Percentiles rank a stretch among this genome's conserved stretches.
Evolutionary conservation across 2,797 vertebrate genomes (phyloP).

Genomic region (Pyrocephalus nanus): DNA sequence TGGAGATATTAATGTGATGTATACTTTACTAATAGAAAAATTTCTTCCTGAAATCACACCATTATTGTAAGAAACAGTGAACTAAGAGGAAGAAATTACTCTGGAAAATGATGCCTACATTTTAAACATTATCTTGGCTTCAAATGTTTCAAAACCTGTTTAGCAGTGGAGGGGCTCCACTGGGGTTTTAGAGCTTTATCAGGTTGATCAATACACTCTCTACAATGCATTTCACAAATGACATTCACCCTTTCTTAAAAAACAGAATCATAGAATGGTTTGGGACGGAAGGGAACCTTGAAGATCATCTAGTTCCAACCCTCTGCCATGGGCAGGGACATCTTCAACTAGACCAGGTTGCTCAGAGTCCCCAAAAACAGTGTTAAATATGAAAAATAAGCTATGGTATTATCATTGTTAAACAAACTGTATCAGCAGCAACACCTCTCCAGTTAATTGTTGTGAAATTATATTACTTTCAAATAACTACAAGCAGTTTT

Average conservation of each 20-base stretch:
- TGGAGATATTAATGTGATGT: neutral
- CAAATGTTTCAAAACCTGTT: neutral
- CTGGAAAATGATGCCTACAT: neutral
- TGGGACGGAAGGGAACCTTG: neutral
- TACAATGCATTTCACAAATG: neutral
- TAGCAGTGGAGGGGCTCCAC: neutral
- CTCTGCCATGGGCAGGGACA: neutral
- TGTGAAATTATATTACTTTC: neutral
- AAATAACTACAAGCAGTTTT: neutral
- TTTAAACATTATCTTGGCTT: neutral
- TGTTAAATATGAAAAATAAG: neutral
- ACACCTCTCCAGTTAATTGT: neutral
- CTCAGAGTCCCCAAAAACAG: neutral
- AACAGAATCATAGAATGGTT: neutral
- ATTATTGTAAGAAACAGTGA: neutral
- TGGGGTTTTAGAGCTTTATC: neutral
- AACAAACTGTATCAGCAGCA: neutral
- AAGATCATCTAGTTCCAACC: neutral
- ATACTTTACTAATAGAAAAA: neutral
- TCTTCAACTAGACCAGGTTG: neutral
- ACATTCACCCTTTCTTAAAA: neutral
- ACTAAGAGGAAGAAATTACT: neutral
- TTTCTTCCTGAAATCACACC: neutral
- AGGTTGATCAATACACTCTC: neutral
- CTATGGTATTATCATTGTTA: neutral